Conservation (phyloP, 2,797 vertebrate species). For the Enteromius treurensis region DNA sequence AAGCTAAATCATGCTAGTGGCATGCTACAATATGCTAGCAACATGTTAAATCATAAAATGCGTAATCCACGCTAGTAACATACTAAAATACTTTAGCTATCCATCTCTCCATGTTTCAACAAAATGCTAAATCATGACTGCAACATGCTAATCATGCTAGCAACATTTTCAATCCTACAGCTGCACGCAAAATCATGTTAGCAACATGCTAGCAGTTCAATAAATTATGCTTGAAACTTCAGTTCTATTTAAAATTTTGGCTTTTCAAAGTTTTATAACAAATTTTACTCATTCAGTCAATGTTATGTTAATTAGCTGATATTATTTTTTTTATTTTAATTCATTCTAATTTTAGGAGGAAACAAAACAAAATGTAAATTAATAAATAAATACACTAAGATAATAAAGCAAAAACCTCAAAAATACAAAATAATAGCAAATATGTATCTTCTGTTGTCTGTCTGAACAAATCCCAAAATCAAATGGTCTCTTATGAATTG, state of each 20-base stretch:
- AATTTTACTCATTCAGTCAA: no score
- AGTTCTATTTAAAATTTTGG: no score
- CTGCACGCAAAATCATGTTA: background rate
- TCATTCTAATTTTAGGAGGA: no score
- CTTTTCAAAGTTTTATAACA: no score
- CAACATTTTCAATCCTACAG: background rate
- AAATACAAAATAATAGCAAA: background rate
- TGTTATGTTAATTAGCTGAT: no score
- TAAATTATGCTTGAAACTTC: no score
- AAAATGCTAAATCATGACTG: background rate
- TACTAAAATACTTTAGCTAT: no score
- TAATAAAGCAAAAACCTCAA: background rate
- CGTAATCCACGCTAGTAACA: background rate
- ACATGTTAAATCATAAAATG: background rate
- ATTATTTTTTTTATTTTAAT: no score
- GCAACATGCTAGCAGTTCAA: background rate
- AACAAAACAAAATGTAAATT: background rate
- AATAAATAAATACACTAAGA: background rate
- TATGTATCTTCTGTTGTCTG: background rate
- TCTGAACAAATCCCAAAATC: slow-evolving; percentile 2
- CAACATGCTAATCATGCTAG: background rate
- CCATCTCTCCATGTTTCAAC: background rate
- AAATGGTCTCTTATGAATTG: background rate
- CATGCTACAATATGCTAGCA: background rate
- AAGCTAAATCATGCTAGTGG: background rate